Conservation (phyloP, 2,888 invertebrate genomes). For the Strigamia crassipes region DNA sequence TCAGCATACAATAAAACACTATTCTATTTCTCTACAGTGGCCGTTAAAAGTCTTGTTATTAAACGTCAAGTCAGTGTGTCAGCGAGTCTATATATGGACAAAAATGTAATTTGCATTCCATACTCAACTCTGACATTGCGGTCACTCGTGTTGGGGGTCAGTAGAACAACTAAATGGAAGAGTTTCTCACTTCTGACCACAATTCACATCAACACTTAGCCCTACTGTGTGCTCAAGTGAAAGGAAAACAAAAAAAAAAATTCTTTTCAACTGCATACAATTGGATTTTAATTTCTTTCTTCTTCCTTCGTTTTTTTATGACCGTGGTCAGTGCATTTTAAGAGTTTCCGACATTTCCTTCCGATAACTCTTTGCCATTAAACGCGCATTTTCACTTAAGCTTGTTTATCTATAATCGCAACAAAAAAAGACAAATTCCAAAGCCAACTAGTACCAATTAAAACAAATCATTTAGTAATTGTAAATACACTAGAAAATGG, state of each 20-base stretch:
- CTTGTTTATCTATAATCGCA: background rate
- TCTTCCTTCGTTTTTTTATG: background rate
- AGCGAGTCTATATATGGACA: constrained; percentile 1
- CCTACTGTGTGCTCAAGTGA: background rate
- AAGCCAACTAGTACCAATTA: constrained; percentile 2
- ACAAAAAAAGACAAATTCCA: constrained; percentile 18
- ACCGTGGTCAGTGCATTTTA: background rate
- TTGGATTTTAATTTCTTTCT: background rate
- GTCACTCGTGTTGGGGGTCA: constrained; percentile 29
- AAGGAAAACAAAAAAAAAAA: background rate
- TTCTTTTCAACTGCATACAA: background rate
- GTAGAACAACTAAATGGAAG: background rate
- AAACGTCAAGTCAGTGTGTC: constrained; percentile 13
- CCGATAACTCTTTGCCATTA: constrained; percentile 37
- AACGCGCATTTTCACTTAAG: constrained; percentile 30
- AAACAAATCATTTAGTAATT: constrained; percentile 15
- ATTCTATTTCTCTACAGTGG: background rate
- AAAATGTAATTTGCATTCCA: constrained; percentile 39
- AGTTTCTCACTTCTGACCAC: background rate
- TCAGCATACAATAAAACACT: background rate
- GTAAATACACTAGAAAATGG: background rate
- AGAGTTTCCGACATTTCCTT: constrained; percentile 6
- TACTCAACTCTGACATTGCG: constrained; percentile 37
- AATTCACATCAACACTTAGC: constrained; percentile 23
- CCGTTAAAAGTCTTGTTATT: background rate